Evolutionary conservation across 2,888 invertebrate genomes (phyloP).

Genomic region (Bombylius major): DNA sequence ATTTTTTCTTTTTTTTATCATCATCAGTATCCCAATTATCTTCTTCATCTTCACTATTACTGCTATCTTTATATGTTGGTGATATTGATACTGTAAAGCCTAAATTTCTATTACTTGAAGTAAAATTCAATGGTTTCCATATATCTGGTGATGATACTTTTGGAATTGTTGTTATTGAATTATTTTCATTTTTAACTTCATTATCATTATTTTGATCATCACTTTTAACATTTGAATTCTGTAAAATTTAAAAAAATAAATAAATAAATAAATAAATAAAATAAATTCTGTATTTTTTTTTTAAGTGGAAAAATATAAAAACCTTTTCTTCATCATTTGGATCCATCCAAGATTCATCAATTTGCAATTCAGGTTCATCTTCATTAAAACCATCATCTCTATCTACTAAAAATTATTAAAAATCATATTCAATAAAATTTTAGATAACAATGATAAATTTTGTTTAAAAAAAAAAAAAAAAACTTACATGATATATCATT

Average conservation of each 20-base stretch:
- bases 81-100: no score
- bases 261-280: no score
- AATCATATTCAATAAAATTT: not conserved
- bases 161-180: not conserved
- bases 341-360: conserved; percentile 48
- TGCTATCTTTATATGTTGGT: no score
- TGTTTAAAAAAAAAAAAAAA: not conserved
- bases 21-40: not conserved
- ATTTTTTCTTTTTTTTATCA: not conserved
- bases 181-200: conserved; percentile 4
- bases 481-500: conserved; percentile 22
- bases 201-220: not conserved
- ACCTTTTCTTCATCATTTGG: conserved; percentile 18
- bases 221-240: not conserved
- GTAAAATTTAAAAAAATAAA: not conserved
- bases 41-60: not conserved
- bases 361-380: conserved; percentile 33
- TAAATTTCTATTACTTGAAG: no score
- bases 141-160: no score
- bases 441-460: not conserved
- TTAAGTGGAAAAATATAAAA: no score
- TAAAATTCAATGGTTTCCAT: not conserved
- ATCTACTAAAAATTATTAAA: conserved; percentile 31
- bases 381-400: conserved; percentile 43
- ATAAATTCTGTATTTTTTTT: no score